A percentile compares a stretch with the other conserved stretches of the same genome.
phyloP scores from a whole-genome alignment of 35 echinoderm and acorn worm species.

The Apostichopus parvimensis region DNA sequence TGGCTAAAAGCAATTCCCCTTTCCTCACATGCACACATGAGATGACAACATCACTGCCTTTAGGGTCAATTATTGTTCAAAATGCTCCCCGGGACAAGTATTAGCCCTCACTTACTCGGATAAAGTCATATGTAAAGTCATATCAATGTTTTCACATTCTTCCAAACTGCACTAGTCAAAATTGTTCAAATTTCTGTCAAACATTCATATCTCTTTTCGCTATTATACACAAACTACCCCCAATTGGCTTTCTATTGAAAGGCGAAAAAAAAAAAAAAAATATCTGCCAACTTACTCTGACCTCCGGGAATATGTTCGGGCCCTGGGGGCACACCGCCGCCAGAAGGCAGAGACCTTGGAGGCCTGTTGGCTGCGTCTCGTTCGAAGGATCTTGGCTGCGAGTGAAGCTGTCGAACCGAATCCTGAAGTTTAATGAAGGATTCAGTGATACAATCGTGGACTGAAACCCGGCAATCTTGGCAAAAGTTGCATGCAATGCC shows the following conservation, averaged over 20 bases:
- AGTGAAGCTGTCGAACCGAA: slow-evolving; percentile 50
- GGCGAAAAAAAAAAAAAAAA: not conserved
- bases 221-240: too few relatives aligned
- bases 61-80: too few relatives aligned
- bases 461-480: too few relatives aligned
- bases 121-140: not conserved
- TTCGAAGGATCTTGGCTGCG: slow-evolving; percentile 18
- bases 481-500: too few relatives aligned
- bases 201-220: not conserved
- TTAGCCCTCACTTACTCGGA: too few relatives aligned
- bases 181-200: not conserved
- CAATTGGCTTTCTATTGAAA: too few relatives aligned
- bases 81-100: too few relatives aligned
- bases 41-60: too few relatives aligned
- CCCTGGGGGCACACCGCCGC: not conserved
- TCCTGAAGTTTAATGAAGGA: slow-evolving; percentile 17
- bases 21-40: too few relatives aligned
- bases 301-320: not conserved
- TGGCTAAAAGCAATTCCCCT: too few relatives aligned
- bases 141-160: not conserved
- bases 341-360: not conserved
- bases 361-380: slow-evolving; percentile 27
- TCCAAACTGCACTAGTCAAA: not conserved
- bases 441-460: not conserved
- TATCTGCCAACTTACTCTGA: not conserved